A percentile compares a stretch with the other conserved stretches of the same genome.
Evolutionary conservation across 2,888 invertebrate genomes (phyloP).

Genomic region (Platynereis dumerilii): DNA sequence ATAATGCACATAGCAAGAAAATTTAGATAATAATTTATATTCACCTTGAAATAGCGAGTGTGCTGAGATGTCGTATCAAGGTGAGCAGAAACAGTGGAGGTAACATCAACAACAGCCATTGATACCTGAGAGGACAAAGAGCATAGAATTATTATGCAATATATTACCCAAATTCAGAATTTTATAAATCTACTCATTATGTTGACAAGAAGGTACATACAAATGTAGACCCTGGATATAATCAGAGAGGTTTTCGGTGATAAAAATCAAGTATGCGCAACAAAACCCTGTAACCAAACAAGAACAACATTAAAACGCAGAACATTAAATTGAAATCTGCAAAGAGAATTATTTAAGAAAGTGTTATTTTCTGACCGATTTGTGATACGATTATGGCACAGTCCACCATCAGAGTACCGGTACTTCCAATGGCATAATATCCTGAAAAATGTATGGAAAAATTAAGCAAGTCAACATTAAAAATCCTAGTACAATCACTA

Average conservation of each 20-base stretch:
- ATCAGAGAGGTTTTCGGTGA: conserved; percentile 62
- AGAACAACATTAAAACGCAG: no score
- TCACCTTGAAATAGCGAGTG: conserved; percentile 63
- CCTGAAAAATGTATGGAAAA: conserved; percentile 42
- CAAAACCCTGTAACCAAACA: conserved; percentile 50
- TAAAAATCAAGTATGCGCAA: conserved; percentile 64
- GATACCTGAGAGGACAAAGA: conserved; percentile 47
- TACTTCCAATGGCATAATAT: conserved; percentile 60
- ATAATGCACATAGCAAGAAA: no score
- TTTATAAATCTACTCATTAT: no score
- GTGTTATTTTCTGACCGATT: conserved; percentile 54
- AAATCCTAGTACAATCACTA: neutral
- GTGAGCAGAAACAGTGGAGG: conserved; percentile 62
- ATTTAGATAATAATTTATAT: no score
- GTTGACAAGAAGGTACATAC: neutral
- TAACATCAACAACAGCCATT: conserved; percentile 61
- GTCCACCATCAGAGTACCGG: conserved; percentile 61
- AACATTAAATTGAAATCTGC: no score
- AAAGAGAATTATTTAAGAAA: no score
- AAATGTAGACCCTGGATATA: conserved; percentile 33
- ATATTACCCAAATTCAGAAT: no score
- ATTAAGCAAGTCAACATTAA: neutral
- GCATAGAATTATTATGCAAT: no score
- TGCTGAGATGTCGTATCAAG: conserved; percentile 60
- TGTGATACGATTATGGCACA: conserved; percentile 62